A percentile compares a stretch with the other conserved stretches of the same genome.
Evolutionary conservation across 2,888 invertebrate genomes (phyloP).

Genomic region (Adelphocoris suturalis): DNA sequence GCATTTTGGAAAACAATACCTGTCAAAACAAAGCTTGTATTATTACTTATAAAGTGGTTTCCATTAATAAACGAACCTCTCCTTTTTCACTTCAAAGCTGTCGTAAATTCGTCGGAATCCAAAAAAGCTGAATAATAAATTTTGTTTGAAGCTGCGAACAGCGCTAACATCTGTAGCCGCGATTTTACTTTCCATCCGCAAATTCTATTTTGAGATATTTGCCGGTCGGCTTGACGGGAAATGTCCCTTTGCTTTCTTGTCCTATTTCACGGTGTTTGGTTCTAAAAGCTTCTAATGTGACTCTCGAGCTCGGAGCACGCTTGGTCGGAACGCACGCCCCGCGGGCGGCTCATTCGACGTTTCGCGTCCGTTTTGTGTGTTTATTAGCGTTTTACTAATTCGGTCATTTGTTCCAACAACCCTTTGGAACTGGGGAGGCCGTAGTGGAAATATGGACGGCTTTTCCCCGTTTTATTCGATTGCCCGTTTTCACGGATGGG

Average conservation of each 20-base stretch:
- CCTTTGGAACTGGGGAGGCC: not conserved
- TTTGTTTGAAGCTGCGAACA: not conserved
- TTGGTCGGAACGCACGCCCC: conserved; percentile 47
- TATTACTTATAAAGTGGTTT: too few species aligned
- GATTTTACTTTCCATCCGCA: conserved; percentile 37
- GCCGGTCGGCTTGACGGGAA: conserved; percentile 49
- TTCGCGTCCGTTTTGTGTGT: conserved; percentile 35
- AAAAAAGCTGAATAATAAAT: not conserved
- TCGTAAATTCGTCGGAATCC: not conserved
- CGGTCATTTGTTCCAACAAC: conserved; percentile 42
- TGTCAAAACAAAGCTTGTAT: too few species aligned
- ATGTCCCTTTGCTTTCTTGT: conserved; percentile 59
- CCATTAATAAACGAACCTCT: not conserved
- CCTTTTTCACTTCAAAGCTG: not conserved
- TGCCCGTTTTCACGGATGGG: conserved; percentile 23
- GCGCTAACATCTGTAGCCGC: not conserved
- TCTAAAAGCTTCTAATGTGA: conserved; percentile 66
- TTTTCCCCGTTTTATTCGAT: conserved; percentile 40
- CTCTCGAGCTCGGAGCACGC: conserved; percentile 60
- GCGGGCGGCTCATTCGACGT: not conserved
- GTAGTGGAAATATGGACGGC: not conserved
- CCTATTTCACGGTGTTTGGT: conserved; percentile 63
- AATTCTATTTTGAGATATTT: conserved; percentile 62
- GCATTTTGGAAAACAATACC: too few species aligned
- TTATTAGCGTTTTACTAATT: conserved; percentile 64